A percentile compares a stretch with the other conserved stretches of the same genome.
phyloP scores from a whole-genome alignment of 2,797 vertebrate genomes.

The Hoplostethus mediterraneus region DNA sequence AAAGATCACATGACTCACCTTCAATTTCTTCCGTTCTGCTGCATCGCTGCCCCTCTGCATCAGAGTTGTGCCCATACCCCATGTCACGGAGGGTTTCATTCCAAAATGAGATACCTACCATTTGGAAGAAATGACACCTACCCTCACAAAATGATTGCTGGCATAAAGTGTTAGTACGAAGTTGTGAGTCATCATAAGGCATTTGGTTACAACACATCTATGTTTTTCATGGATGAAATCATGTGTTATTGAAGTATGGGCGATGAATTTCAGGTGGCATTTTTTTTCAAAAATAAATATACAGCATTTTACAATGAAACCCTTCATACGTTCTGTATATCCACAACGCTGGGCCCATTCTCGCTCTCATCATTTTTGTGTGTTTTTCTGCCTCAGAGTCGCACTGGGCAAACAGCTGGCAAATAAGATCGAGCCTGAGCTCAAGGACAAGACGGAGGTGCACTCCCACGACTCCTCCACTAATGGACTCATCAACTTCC shows the following conservation, averaged over 20 bases:
- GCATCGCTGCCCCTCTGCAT: background rate
- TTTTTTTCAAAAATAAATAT: too few relatives aligned
- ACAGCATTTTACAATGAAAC: background rate
- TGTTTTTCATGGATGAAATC: background rate
- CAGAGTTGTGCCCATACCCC: background rate
- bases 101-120: too few relatives aligned
- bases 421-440: conserved; percentile 97
- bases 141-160: too few relatives aligned
- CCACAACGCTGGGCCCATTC: background rate
- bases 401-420: conserved; percentile 97
- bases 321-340: background rate
- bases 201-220: background rate
- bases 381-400: conserved; percentile 81
- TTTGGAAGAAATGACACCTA: too few relatives aligned
- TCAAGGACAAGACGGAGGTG: conserved; percentile 87
- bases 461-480: conserved; percentile 96
- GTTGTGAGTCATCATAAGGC: background rate
- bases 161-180: too few relatives aligned
- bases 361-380: background rate
- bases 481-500: conserved; percentile 96
- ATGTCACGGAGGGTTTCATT: background rate
- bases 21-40: background rate
- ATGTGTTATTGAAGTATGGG: too few relatives aligned
- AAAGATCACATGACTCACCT: background rate
- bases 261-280: too few relatives aligned